Percentiles rank a stretch among this genome's conserved stretches.
phyloP scores from a whole-genome alignment of 2,113 vertebrate genomes.

The Apodemus speciosus region DNA sequence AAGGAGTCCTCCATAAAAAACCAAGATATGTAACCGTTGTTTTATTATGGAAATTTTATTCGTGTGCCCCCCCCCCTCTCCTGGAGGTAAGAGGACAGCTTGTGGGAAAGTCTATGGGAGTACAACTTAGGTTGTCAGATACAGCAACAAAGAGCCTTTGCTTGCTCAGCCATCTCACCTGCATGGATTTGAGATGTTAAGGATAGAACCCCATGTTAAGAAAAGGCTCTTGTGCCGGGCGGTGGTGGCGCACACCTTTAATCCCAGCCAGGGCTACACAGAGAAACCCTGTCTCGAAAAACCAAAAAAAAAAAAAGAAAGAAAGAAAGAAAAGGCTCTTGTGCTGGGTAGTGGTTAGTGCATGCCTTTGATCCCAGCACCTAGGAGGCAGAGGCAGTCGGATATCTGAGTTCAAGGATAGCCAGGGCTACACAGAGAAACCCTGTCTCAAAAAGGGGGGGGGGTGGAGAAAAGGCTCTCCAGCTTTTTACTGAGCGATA shows the following conservation, averaged over 20 bases:
- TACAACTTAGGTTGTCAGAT: background rate
- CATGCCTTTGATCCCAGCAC: no score
- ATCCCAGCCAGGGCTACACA: no score
- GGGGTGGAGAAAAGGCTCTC: no score
- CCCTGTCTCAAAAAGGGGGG: no score
- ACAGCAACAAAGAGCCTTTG: background rate
- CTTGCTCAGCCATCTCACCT: background rate
- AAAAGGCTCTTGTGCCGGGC: background rate
- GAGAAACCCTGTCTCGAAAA: no score
- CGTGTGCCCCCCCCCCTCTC: accelerated
- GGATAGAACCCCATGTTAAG: background rate
- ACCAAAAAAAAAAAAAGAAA: no score
- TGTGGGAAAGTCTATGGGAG: background rate
- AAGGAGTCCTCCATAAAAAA: background rate
- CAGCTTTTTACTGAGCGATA: background rate
- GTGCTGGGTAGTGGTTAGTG: no score
- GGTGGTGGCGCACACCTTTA: no score
- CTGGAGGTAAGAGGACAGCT: background rate
- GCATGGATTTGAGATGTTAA: background rate
- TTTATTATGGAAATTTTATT: background rate
- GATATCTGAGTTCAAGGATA: no score
- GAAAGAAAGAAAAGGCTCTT: no score
- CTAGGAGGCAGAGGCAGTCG: no score
- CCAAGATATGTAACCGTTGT: background rate
- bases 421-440: no score